phyloP scores from a whole-genome alignment of 2,113 vertebrate species.

The Pheucticus melanocephalus region DNA sequence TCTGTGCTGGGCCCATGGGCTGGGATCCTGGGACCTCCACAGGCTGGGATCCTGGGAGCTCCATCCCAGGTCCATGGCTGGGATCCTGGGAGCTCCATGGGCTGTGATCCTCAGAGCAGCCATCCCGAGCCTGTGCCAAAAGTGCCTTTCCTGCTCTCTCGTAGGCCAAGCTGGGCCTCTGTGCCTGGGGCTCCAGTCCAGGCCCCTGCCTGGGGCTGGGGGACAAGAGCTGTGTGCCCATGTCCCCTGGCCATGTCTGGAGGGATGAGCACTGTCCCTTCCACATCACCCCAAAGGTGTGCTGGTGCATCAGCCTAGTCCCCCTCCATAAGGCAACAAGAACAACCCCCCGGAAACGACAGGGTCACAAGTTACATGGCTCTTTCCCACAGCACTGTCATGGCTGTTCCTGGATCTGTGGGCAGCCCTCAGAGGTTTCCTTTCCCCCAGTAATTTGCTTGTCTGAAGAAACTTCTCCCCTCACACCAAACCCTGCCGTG shows the following conservation, averaged over 20 bases:
- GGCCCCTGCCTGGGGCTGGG: background rate
- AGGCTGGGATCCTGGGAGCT: background rate
- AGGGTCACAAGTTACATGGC: fast-evolving
- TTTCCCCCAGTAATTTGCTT: background rate
- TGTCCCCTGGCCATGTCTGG: background rate
- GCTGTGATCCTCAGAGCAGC: background rate
- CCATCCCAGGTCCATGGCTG: background rate
- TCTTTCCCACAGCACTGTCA: background rate
- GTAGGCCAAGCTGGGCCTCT: fast-evolving
- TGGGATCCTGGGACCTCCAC: background rate
- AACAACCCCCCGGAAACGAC: fast-evolving
- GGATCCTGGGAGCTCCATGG: background rate
- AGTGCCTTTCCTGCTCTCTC: background rate
- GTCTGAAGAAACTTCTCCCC: background rate
- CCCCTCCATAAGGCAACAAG: fast-evolving
- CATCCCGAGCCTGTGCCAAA: background rate
- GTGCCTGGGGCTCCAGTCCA: background rate
- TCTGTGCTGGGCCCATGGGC: background rate
- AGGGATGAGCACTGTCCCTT: background rate
- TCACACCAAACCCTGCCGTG: fast-evolving
- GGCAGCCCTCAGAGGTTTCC: background rate
- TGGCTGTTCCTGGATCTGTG: background rate
- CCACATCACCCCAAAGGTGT: fast-evolving
- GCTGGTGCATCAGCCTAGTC: fast-evolving
- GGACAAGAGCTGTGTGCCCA: background rate